Percentiles rank a stretch among this genome's conserved stretches.
Evolutionary conservation across 1,140 invertebrate genomes (phyloP).

Genomic region (Phthorimaea operculella): DNA sequence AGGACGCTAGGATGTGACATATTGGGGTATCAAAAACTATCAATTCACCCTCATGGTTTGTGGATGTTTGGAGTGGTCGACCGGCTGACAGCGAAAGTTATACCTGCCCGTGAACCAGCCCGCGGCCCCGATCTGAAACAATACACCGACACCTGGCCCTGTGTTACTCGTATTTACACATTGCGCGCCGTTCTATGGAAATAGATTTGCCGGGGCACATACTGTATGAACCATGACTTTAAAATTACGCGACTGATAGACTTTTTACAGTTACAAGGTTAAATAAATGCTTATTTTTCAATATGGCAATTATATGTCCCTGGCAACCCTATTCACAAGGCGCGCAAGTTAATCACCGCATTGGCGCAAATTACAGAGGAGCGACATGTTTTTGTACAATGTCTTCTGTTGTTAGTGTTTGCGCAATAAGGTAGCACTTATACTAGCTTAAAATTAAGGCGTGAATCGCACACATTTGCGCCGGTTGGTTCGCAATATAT

Average conservation of each 20-base stretch:
- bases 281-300: no score
- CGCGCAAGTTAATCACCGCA: conserved; percentile 4
- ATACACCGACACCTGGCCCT: conserved; percentile 62
- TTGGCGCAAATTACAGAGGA: neutral
- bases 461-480: neutral
- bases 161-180: conserved; percentile 39
- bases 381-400: neutral
- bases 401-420: neutral
- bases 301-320: no score
- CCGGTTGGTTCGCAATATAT: no score
- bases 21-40: neutral
- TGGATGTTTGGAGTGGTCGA: conserved; percentile 91
- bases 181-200: neutral
- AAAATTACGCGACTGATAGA: no score
- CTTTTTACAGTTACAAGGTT: no score
- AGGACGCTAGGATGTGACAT: no score
- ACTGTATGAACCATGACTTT: no score
- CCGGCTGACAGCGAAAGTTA: conserved; percentile 94
- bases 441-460: neutral
- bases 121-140: conserved; percentile 84
- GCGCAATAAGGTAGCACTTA: neutral
- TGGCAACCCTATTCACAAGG: neutral
- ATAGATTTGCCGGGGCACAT: no score
- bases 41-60: conserved; percentile 86
- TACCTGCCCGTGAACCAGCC: conserved; percentile 92